Evolutionary conservation across 2,797 vertebrate species (phyloP).

Genomic region (Caiman crocodilus): DNA sequence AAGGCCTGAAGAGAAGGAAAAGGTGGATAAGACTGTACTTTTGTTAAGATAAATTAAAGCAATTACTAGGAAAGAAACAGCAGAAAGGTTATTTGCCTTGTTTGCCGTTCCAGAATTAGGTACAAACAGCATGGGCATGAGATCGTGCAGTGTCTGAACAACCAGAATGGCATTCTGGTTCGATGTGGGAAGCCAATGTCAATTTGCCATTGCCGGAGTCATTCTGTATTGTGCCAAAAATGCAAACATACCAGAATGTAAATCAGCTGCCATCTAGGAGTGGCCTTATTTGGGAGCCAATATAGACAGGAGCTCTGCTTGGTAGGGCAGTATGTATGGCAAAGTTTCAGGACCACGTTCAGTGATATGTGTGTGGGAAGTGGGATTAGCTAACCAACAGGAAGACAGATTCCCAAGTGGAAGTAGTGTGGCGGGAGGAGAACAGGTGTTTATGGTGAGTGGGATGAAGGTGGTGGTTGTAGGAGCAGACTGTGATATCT

Average conservation of each 20-base stretch:
- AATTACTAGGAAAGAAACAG: not conserved
- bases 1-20: not conserved
- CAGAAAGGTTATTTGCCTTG: not conserved
- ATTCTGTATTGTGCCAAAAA: not conserved
- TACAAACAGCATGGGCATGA: not conserved
- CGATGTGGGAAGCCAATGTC: not conserved
- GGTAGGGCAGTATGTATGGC: not conserved
- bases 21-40: not conserved
- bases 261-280: not conserved
- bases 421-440: no score
- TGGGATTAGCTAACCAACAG: not conserved
- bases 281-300: not conserved
- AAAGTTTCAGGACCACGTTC: not conserved
- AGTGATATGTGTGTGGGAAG: rapidly evolving
- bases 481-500: not conserved
- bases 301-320: not conserved
- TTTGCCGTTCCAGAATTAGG: not conserved
- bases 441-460: no score
- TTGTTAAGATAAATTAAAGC: not conserved
- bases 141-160: not conserved
- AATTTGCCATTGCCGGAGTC: not conserved
- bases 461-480: rapidly evolving
- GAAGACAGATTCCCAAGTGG: not conserved
- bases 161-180: not conserved
- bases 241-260: not conserved